Evolutionary conservation across 2,113 vertebrate species (phyloP).

Genomic region (Ptyas mucosa): DNA sequence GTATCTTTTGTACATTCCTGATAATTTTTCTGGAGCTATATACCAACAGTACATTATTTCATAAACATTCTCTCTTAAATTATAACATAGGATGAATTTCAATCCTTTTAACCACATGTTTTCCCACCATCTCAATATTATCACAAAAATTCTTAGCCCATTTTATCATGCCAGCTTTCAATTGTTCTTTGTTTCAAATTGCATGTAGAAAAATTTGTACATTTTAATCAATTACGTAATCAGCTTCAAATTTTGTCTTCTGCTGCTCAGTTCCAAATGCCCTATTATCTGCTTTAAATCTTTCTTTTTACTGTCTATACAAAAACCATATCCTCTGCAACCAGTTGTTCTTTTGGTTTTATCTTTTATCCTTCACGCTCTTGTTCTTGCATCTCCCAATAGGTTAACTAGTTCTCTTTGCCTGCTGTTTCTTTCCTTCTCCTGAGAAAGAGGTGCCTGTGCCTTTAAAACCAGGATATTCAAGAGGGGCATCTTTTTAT

Average conservation of each 20-base stretch:
- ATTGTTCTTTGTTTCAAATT: background rate
- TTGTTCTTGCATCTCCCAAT: background rate
- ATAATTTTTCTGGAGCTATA: background rate
- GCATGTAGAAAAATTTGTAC: background rate
- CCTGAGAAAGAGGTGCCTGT: no score
- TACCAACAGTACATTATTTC: background rate
- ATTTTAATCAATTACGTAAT: background rate
- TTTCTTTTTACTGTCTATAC: background rate
- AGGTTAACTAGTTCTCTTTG: background rate
- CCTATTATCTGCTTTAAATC: background rate
- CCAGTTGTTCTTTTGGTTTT: background rate
- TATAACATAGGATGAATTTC: background rate
- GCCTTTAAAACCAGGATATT: background rate
- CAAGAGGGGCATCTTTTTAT: background rate
- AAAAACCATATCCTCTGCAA: background rate
- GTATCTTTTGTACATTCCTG: background rate
- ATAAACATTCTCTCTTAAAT: background rate
- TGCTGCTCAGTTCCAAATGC: background rate
- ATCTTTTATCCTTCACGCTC: background rate
- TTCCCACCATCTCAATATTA: background rate
- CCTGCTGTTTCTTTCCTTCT: background rate
- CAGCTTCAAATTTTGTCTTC: background rate
- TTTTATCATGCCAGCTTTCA: background rate
- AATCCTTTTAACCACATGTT: background rate
- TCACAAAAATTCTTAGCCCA: background rate